Evolutionary conservation across 2,888 invertebrate species (phyloP).

Genomic region (Drosophila imparisetae): DNA sequence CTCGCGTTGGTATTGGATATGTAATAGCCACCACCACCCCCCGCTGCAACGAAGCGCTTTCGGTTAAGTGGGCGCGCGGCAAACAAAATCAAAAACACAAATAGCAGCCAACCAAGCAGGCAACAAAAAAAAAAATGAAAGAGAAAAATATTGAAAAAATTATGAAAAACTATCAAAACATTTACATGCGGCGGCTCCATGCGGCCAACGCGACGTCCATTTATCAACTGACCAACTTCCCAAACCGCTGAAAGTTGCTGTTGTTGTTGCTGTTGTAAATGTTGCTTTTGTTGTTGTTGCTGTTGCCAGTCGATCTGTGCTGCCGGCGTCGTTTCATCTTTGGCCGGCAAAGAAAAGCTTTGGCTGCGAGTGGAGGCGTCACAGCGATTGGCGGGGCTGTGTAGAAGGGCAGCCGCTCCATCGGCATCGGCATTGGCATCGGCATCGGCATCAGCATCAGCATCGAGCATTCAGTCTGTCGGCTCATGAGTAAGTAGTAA

Average conservation of each 20-base stretch:
- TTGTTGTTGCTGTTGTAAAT: conserved; percentile 49
- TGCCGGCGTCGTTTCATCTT: conserved; percentile 77
- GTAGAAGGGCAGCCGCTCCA: conserved; percentile 7
- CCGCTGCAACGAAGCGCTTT: background rate
- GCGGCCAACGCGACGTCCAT: conserved; percentile 70
- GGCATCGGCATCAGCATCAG: background rate
- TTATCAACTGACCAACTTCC: conserved; percentile 77
- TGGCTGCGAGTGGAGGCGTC: conserved; percentile 23
- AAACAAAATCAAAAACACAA: conserved; percentile 72
- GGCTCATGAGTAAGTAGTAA: conserved; percentile 34
- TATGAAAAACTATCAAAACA: conserved; percentile 81
- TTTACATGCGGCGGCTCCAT: conserved; percentile 68
- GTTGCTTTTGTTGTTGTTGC: conserved; percentile 44
- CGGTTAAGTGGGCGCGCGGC: conserved; percentile 48
- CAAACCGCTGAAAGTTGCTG: conserved; percentile 43
- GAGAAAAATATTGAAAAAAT: conserved; percentile 56
- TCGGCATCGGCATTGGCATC: background rate
- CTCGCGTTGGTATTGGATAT: conserved; percentile 18
- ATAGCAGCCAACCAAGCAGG: conserved; percentile 51
- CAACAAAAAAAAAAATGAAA: conserved; percentile 42
- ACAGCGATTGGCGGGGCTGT: conserved; percentile 11
- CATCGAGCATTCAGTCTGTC: conserved; percentile 3
- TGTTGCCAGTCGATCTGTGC: conserved; percentile 45
- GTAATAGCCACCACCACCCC: background rate
- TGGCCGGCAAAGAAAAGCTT: conserved; percentile 52